A percentile compares a stretch with the other conserved stretches of the same genome.
Evolutionary conservation across 2,797 vertebrate genomes (phyloP).

Genomic region (Alosa sapidissima): DNA sequence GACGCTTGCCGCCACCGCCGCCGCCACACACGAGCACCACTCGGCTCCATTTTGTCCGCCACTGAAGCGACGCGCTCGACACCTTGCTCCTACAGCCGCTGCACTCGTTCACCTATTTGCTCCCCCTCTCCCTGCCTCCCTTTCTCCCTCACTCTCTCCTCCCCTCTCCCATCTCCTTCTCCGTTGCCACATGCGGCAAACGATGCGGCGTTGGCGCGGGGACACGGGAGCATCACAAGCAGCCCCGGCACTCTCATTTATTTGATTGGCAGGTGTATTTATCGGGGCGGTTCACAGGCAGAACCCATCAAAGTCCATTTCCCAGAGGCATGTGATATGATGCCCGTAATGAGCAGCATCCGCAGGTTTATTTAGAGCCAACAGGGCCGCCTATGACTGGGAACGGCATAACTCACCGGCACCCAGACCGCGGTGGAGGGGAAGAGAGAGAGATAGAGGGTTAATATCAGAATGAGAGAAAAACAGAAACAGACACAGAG

Average conservation of each 20-base stretch:
- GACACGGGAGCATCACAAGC: constrained; percentile 36
- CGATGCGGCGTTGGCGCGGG: not conserved
- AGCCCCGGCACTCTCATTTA: constrained; percentile 56
- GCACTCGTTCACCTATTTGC: not conserved
- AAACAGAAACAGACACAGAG: not conserved
- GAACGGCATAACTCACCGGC: constrained; percentile 12
- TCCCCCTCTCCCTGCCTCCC: constrained; percentile 32
- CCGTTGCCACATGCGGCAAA: not conserved
- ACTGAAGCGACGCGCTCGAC: not conserved
- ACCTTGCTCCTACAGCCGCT: not conserved
- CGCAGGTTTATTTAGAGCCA: constrained; percentile 52
- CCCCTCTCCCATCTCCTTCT: constrained; percentile 43
- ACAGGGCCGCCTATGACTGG: constrained; percentile 18
- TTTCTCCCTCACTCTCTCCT: constrained; percentile 43
- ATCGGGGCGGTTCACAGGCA: constrained; percentile 59
- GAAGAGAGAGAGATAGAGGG: not conserved
- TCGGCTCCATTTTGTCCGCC: constrained; percentile 5
- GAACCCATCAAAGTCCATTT: constrained; percentile 55
- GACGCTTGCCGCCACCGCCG: not conserved
- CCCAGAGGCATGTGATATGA: constrained; percentile 53
- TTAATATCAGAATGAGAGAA: not conserved
- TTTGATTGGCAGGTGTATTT: constrained; percentile 66
- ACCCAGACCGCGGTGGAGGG: not conserved
- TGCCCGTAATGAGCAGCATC: constrained; percentile 62
- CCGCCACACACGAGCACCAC: not conserved